Base-by-base conservation (phyloP, 2,113 vertebrate genomes). In the Ptyas mucosa region DNA sequence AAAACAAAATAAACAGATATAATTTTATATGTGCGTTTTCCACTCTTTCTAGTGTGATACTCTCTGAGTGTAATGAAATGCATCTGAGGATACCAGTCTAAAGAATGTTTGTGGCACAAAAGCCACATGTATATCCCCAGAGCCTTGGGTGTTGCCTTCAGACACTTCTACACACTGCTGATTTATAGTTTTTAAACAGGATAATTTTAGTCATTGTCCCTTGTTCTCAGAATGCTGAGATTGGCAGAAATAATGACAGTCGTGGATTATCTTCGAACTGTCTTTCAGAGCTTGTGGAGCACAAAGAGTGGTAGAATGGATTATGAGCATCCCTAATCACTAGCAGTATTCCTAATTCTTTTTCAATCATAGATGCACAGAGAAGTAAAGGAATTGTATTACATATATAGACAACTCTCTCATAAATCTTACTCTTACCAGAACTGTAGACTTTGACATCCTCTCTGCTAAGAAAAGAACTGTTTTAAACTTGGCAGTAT, bases 391-490 rank as follows among this genome's bases (percentile, higher is more conserved):
- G 23, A 54, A 21, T 12, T 43, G 10, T n/a, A 54, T 85, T 34
- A 26, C 11, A 53, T 14, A 24, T 9, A 15, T 18, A 18, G 9
- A 88, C 24, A 39, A 15, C n/a, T 51, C 18, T 43, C 49, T 39
- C 3, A 39, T 69, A 52, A 64, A 52, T 21, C 46, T 49, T n/a
- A 64, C 49, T 64, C 55, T 58, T 49, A 57, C 20, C 6, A 87
- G 29, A 23, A 10, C 26, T 10, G 3, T 52, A 26, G 7, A 54
- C 15, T 87, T 54, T 0, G 1, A 24, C 39, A 91, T 49, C 69
- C 29, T 94, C 57, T n/a, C 26, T 88, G 26, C 9, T 92, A 88
- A 91, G 90, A 6, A 51, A 92, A 91, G 58, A 52, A 55, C 18
- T 0, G 88, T 94, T 95, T 96, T 39, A 89, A 18, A 69, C 6